Percentiles rank a stretch among this genome's conserved stretches.
Conservation (phyloP, 1,140 invertebrate genomes). For the Pogonomyrmex barbatus region DNA sequence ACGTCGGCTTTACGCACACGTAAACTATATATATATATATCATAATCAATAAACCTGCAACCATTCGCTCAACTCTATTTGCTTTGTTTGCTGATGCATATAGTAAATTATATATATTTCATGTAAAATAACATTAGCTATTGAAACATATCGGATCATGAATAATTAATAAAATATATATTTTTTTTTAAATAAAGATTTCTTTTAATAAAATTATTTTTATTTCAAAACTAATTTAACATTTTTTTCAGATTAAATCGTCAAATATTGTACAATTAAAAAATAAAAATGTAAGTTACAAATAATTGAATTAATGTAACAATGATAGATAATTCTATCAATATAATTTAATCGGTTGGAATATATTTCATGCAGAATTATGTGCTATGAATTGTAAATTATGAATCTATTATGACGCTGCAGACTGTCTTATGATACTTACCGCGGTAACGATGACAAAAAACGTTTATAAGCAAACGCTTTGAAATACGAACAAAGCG, state of each 20-base stretch:
- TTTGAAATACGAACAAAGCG: slow-evolving; percentile 28
- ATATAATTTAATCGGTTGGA: neutral
- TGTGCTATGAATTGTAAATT: neutral
- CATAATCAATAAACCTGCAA: slow-evolving; percentile 39
- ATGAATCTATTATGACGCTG: neutral
- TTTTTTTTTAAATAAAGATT: slow-evolving; percentile 3
- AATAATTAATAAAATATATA: neutral
- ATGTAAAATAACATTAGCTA: slow-evolving; percentile 9
- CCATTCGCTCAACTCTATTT: slow-evolving; percentile 25
- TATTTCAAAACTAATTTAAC: neutral
- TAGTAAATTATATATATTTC: neutral
- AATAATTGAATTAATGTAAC: neutral
- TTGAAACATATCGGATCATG: neutral
- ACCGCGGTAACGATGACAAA: neutral
- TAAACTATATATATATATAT: neutral
- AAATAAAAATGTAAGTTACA: neutral
- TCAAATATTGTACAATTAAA: neutral
- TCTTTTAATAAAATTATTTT: neutral
- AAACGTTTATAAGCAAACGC: slow-evolving; percentile 27
- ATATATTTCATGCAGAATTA: slow-evolving; percentile 13
- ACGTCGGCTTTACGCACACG: neutral
- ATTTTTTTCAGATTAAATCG: neutral
- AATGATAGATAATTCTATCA: neutral
- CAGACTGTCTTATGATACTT: neutral
- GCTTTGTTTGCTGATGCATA: neutral